Evolutionary conservation across 2,888 invertebrate species (phyloP).

Genomic region (Caradrina clavipalpis): DNA sequence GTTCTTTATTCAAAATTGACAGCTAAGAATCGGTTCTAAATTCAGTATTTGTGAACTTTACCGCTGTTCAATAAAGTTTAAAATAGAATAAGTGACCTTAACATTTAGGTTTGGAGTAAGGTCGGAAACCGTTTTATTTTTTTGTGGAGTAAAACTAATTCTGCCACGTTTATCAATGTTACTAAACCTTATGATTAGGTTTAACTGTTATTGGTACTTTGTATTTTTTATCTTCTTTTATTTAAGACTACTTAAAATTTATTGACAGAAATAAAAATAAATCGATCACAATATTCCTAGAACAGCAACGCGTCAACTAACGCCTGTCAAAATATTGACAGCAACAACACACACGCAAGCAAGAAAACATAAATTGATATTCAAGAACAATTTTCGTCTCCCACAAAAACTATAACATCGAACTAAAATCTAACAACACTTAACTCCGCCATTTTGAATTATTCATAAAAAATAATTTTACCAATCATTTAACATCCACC

Average conservation of each 20-base stretch:
- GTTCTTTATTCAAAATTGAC: neutral
- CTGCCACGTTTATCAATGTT: no score
- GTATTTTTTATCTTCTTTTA: no score
- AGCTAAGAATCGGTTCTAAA: neutral
- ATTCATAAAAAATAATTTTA: constrained; percentile 73
- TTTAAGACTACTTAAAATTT: no score
- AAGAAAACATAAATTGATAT: neutral
- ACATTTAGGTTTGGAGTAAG: no score
- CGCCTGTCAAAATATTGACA: neutral
- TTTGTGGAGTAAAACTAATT: no score
- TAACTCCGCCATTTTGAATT: constrained; percentile 64
- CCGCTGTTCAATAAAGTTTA: no score
- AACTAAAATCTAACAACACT: neutral
- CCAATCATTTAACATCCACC: constrained; percentile 75
- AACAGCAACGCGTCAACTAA: neutral
- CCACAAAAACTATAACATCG: neutral
- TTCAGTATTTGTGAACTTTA: no score
- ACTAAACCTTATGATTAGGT: no score
- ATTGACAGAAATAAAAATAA: neutral
- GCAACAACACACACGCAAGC: constrained; percentile 11
- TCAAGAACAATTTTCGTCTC: neutral
- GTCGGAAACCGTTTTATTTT: no score
- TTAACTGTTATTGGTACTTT: no score
- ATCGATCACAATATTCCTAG: neutral
- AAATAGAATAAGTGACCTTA: no score